Conservation (phyloP, 2,797 vertebrate genomes). For the Myripristis murdjan region DNA sequence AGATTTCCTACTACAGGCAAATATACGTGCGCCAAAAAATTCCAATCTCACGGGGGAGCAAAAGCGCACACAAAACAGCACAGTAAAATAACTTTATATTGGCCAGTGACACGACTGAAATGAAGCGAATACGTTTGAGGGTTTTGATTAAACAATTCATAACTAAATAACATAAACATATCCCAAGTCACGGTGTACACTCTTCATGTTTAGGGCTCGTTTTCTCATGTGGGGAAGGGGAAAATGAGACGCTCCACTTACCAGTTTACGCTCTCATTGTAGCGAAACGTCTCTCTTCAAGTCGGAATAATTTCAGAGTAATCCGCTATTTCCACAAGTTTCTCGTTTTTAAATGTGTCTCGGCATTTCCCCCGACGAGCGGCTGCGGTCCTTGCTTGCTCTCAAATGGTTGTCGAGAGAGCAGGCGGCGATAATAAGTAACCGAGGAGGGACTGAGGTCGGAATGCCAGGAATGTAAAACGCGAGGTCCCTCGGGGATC, state of each 20-base stretch:
- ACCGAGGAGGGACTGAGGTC: conserved; percentile 87
- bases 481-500: conserved; percentile 93
- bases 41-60: conserved; percentile 79
- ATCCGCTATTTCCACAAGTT: conserved; percentile 51
- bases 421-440: conserved; percentile 86
- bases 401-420: conserved; percentile 77
- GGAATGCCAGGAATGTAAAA: conserved; percentile 95
- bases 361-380: conserved; percentile 54
- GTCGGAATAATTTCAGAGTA: conserved; percentile 34
- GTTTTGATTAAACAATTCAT: not conserved
- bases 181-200: not conserved
- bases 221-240: not conserved
- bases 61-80: conserved; percentile 55
- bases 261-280: conserved; percentile 77
- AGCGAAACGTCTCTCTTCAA: conserved; percentile 30
- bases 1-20: conserved; percentile 66
- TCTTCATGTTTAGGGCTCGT: not conserved
- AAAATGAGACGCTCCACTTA: conserved; percentile 59
- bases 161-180: not conserved
- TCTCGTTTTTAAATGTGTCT: conserved; percentile 59
- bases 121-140: not conserved
- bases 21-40: conserved; percentile 71
- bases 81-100: conserved; percentile 37
- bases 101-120: not conserved
- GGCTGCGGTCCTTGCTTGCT: conserved; percentile 60